Evolutionary conservation across 2,797 vertebrate genomes (phyloP), one percentile per base, ranked within the genome.

Genomic region (Tapera naevia): DNA sequence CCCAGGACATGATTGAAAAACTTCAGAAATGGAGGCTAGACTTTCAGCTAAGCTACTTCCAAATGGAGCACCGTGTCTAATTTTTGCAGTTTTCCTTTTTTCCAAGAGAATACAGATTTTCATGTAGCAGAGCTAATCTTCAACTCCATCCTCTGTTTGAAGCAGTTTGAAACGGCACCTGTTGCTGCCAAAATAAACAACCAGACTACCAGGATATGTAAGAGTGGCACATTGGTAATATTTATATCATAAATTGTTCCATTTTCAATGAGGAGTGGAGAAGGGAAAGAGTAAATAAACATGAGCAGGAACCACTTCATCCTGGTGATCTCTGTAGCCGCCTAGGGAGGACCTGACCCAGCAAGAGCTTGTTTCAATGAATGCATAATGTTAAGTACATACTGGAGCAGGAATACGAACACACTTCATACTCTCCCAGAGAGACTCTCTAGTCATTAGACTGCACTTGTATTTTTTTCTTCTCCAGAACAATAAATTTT

Each of bases 401-500:
- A 45, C 37, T n/a, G 24, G 24, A 86, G 33, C 3, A 1, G 41
- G 70, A n/a, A 78, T 5, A 1, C n/a, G 87, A 91, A 70, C 54
- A 41, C 54, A 56, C 43, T 94, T 93, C 66, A 28, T 46, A 13
- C 17, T 86, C 62, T 88, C 73, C 88, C 66, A 46, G 43, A 61
- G 70, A 89, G 62, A 86, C 32, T 37, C 30, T 39, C 22, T 28
- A 43, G 35, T 91, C 82, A 90, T 94, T 86, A 90, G 76, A 53
- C 23, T 84, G 43, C 0, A 0, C 30, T 11, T 61, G 11, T 37
- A 33, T 27, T 53, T 62, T 50, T 53, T 76, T 80, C 28, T 25
- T 64, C 13, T 92, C 17, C n/a, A 72, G 30, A 8, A 35, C 58
- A 62, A 88, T 94, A 69, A 89, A 94, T 83, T 86, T 79, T 94